A percentile compares a stretch with the other conserved stretches of the same genome.
Evolutionary conservation across 1,140 invertebrate genomes (phyloP).

Genomic region (Alviniconcha marisindica): DNA sequence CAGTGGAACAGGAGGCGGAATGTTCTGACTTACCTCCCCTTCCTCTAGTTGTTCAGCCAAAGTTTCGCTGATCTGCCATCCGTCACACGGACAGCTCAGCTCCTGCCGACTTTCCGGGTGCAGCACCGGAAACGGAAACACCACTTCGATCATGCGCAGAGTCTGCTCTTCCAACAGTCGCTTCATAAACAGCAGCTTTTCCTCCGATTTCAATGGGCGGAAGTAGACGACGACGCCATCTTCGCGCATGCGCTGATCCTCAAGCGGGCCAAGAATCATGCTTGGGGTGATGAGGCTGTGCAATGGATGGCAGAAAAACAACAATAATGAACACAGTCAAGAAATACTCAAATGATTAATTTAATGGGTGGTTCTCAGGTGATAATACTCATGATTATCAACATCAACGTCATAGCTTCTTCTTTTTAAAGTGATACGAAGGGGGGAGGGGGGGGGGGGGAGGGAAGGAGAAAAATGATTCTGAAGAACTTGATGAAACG

Average conservation of each 20-base stretch:
- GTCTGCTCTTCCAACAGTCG: too few species aligned
- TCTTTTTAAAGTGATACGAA: too few species aligned
- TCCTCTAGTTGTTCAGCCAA: slow-evolving; percentile 58
- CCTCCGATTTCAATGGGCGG: slow-evolving; percentile 43
- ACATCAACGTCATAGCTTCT: too few species aligned
- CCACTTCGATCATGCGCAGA: slow-evolving; percentile 49
- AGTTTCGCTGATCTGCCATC: slow-evolving; percentile 61
- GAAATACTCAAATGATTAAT: too few species aligned
- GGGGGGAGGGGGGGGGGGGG: too few species aligned
- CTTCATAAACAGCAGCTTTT: slow-evolving; percentile 55
- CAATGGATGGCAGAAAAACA: too few species aligned
- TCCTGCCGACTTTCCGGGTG: slow-evolving; percentile 48
- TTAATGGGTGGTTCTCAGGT: too few species aligned
- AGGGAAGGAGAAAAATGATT: too few species aligned
- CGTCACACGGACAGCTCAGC: slow-evolving; percentile 58
- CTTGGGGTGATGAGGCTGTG: slow-evolving; percentile 53
- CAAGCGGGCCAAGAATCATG: slow-evolving; percentile 57
- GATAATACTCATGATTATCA: too few species aligned
- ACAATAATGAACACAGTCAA: too few species aligned
- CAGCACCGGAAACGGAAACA: slow-evolving; percentile 56
- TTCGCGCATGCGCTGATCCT: slow-evolving; percentile 55
- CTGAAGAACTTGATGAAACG: too few species aligned
- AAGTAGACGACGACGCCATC: slow-evolving; percentile 54
- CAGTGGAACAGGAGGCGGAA: too few species aligned
- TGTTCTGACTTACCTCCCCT: slow-evolving; percentile 59